Conservation (phyloP, 1,140 invertebrate species). For the Musca vetustissima region DNA sequence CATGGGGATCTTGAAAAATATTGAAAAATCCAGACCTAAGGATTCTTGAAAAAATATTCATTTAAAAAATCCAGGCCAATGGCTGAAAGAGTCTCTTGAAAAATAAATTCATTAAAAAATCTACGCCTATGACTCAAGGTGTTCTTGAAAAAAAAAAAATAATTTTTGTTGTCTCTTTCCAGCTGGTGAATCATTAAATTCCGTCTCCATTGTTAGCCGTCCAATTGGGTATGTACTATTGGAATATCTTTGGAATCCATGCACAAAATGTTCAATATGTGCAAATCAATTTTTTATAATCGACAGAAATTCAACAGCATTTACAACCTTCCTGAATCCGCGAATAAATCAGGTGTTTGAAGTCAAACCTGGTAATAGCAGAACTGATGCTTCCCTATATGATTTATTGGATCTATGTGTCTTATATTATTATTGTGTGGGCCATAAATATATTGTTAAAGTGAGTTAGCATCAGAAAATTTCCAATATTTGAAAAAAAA, state of each 20-base stretch:
- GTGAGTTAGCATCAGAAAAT: constrained; percentile 13
- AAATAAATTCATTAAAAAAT: too few relatives aligned
- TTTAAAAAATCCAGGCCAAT: too few relatives aligned
- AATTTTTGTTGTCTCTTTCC: constrained; percentile 24
- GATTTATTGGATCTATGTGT: constrained; percentile 50
- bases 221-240: constrained; percentile 20
- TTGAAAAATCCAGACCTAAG: too few relatives aligned
- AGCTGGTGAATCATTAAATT: constrained; percentile 25
- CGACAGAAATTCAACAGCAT: constrained; percentile 32
- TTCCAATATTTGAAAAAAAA: background rate
- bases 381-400: constrained; percentile 37
- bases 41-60: too few relatives aligned
- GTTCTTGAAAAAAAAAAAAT: too few relatives aligned
- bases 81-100: too few relatives aligned
- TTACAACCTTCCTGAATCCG: constrained; percentile 44
- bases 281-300: background rate
- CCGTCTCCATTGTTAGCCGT: constrained; percentile 24
- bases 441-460: constrained; percentile 54
- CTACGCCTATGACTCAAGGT: too few relatives aligned
- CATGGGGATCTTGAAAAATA: too few relatives aligned
- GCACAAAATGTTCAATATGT: background rate
- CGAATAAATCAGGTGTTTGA: constrained; percentile 29
- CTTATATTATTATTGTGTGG: constrained; percentile 52
- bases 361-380: constrained; percentile 36
- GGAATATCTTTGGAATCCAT: too few relatives aligned